A percentile compares a stretch with the other conserved stretches of the same genome.
phyloP scores from a whole-genome alignment of 2,888 invertebrate species.

The Phyto melanocephala region DNA sequence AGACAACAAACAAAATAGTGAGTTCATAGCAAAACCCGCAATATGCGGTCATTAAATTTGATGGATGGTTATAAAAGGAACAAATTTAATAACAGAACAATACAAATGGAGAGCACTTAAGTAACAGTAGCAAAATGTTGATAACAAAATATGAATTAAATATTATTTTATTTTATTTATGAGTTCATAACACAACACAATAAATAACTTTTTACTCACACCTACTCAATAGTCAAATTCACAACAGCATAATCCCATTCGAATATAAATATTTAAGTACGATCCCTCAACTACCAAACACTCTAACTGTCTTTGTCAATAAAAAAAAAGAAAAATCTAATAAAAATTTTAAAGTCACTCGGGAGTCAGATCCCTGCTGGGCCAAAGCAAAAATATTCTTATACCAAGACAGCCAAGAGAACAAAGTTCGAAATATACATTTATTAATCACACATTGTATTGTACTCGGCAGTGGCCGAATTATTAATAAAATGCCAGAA shows the following conservation, averaged over 20 bases:
- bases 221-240: too few relatives aligned
- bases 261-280: too few relatives aligned
- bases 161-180: slow-evolving; percentile 48
- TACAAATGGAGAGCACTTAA: neutral
- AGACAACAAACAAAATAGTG: neutral
- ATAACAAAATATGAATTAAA: slow-evolving; percentile 4
- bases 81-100: slow-evolving; percentile 27
- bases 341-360: slow-evolving; percentile 43
- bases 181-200: slow-evolving; percentile 25
- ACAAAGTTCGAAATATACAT: too few relatives aligned
- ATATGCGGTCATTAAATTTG: slow-evolving; percentile 40
- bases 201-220: slow-evolving; percentile 30
- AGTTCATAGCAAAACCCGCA: slow-evolving; percentile 12
- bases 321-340: slow-evolving; percentile 37
- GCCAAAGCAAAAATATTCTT: too few relatives aligned
- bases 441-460: too few relatives aligned
- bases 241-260: too few relatives aligned
- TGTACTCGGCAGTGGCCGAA: too few relatives aligned
- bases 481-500: too few relatives aligned
- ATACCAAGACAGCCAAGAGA: too few relatives aligned
- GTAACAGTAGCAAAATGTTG: neutral
- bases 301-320: neutral
- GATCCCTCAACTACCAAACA: neutral
- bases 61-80: slow-evolving; percentile 28
- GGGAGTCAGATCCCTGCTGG: slow-evolving; percentile 21